Conservation (phyloP, 2,888 invertebrate genomes). For the Cerastoderma edule region DNA sequence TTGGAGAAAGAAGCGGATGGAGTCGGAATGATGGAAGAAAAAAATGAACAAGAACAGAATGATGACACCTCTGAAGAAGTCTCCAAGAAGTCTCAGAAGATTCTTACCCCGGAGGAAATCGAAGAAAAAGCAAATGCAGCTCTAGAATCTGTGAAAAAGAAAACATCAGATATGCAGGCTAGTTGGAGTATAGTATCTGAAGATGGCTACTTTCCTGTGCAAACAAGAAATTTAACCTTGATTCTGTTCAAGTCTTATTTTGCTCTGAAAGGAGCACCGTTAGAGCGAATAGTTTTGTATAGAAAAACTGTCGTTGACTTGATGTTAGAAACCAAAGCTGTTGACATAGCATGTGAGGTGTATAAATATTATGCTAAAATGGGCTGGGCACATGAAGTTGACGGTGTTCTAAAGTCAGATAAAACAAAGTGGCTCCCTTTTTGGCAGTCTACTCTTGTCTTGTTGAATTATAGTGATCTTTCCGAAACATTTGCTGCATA, state of each 20-base stretch:
- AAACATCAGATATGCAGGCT: neutral
- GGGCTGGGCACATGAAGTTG: slow-evolving; percentile 29
- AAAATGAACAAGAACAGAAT: neutral
- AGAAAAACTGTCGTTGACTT: slow-evolving; percentile 24
- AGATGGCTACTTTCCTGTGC: neutral
- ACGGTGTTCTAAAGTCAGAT: slow-evolving; percentile 13
- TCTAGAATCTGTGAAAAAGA: neutral
- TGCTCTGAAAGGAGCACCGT: slow-evolving; percentile 9
- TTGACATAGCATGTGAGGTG: slow-evolving; percentile 28
- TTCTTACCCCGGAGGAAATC: neutral
- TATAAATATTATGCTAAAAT: slow-evolving; percentile 22
- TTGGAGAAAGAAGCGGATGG: too few species aligned
- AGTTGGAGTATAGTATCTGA: neutral
- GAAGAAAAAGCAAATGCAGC: neutral
- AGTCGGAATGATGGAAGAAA: too few species aligned
- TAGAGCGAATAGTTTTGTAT: slow-evolving; percentile 17
- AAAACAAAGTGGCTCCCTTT: slow-evolving; percentile 27
- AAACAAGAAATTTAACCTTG: neutral
- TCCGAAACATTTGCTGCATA: slow-evolving; percentile 26
- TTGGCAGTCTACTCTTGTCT: slow-evolving; percentile 7
- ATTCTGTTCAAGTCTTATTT: neutral
- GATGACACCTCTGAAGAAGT: neutral
- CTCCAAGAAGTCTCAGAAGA: slow-evolving; percentile 1
- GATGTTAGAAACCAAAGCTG: slow-evolving; percentile 35
- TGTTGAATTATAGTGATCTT: slow-evolving; percentile 41